Percentiles rank a stretch among this genome's conserved stretches.
Evolutionary conservation across 2,888 invertebrate genomes (phyloP).

Genomic region (Altica lythri): DNA sequence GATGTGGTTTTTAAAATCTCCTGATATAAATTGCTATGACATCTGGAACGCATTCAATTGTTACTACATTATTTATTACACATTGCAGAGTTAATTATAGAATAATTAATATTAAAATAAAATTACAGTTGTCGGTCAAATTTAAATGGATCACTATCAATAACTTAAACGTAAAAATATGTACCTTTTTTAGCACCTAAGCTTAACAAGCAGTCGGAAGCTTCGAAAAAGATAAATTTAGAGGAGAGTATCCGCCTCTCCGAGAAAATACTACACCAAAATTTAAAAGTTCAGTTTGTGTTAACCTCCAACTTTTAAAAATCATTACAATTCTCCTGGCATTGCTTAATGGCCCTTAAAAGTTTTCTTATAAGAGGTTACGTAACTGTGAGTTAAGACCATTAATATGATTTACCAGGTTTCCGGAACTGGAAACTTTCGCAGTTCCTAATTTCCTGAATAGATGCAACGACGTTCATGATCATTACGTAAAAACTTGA

Average conservation of each 20-base stretch:
- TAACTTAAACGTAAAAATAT: no score
- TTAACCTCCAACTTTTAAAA: constrained; percentile 22
- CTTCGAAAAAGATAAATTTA: constrained; percentile 12
- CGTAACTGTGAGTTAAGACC: constrained; percentile 28
- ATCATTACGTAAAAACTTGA: constrained; percentile 16
- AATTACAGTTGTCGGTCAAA: no score
- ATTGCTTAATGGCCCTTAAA: constrained; percentile 29
- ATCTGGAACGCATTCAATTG: no score
- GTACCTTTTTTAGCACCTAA: no score
- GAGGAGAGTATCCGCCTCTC: not conserved
- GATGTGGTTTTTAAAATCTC: no score
- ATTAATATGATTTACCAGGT: constrained; percentile 32
- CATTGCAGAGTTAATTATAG: no score
- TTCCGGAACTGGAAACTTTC: constrained; percentile 27
- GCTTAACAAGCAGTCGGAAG: no score
- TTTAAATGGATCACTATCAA: no score
- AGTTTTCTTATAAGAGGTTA: constrained; percentile 27
- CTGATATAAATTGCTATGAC: no score
- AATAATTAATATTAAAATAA: no score
- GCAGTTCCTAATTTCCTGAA: constrained; percentile 27
- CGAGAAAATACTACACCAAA: constrained; percentile 2
- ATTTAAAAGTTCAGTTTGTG: constrained; percentile 19
- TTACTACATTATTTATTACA: no score
- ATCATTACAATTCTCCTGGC: constrained; percentile 21
- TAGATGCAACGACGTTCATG: constrained; percentile 20